These are phyloP conservation scores for Neolamprologus modestus DNA, from an alignment of 2,113 vertebrate genomes.

Conservation along the genomic window DNA sequence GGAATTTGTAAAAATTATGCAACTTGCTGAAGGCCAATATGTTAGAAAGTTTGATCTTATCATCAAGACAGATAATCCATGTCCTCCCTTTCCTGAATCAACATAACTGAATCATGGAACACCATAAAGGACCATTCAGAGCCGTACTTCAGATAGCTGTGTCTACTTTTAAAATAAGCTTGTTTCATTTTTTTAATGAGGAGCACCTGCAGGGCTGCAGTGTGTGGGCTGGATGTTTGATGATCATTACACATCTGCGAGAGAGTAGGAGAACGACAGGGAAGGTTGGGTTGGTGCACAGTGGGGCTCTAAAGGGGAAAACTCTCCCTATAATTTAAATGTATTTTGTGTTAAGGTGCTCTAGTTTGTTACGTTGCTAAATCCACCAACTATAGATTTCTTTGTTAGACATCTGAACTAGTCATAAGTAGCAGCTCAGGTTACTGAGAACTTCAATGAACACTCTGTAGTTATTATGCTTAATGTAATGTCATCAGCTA, in stretches of 20 bases:
- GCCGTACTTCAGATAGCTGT: not conserved
- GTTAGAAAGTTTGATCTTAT: not conserved
- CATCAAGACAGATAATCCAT: not conserved
- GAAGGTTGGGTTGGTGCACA: not conserved
- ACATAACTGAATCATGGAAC: not conserved
- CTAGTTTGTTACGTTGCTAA: not conserved
- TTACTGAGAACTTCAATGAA: not conserved
- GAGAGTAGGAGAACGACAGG: not conserved
- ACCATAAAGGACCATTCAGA: not conserved
- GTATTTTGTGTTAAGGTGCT: not conserved
- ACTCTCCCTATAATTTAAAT: not conserved
- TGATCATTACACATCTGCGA: not conserved
- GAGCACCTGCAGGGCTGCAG: not conserved
- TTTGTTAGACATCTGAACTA: not conserved
- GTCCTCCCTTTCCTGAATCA: not conserved
- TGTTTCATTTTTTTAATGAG: not conserved
- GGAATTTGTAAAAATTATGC: not conserved
- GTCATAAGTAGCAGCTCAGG: not conserved
- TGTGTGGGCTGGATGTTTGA: constrained; percentile 6
- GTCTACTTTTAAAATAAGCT: not conserved
- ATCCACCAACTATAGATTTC: not conserved
- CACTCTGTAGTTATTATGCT: not conserved
- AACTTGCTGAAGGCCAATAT: not conserved
- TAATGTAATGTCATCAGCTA: not conserved
- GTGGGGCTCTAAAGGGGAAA: not conserved